Evolutionary conservation across 2,797 vertebrate genomes (phyloP), one percentile per base, ranked within the genome.

Genomic region (Mus spretus): DNA sequence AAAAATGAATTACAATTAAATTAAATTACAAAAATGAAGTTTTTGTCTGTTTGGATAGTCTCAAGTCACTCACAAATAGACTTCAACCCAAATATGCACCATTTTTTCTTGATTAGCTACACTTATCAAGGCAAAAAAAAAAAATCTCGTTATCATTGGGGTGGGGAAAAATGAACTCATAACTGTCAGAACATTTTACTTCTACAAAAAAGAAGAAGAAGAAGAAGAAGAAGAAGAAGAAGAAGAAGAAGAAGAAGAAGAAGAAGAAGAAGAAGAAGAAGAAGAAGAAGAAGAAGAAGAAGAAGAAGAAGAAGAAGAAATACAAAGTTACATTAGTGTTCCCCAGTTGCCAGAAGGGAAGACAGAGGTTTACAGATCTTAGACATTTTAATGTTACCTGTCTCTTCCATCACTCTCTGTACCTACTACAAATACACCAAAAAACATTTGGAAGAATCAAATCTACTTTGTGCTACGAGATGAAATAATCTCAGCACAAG

Each of bases 381-480:
- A 24, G 80, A 87, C 70, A 61, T 78, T 94, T 95, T 34, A 50
- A 80, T 57, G 74, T 96, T 55, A 90, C 0, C 59, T 37, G 4
- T 83, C 14, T 80, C 47, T 26, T 50, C 14, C 72, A 24, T 93
- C 11, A 63, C 31, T 75, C 47, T 65, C 15, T 50, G 15, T 55
- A 34, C 63, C 28, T 28, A 24, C 47, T 3, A 80, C 10, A 70
- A 61, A 65, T 28, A 63, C 1, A 70, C 34, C 37, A 86, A 47
- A 47, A 57, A 83, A 20, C 24, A 55, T 34, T 91, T 82, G 31
- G 80, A 93, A 83, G 13, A 82, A 59, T 63, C 47, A 89, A 34
- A 37, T 50, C 3, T 53, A 50, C 4, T 20, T 63, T 74, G 26
- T 61, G 67, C 61, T 37, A 91, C 40, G 15, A 31, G 79, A 80